Percentiles rank a stretch among this genome's conserved stretches.
phyloP scores from a whole-genome alignment of 2,797 vertebrate genomes.

The Todus mexicanus region DNA sequence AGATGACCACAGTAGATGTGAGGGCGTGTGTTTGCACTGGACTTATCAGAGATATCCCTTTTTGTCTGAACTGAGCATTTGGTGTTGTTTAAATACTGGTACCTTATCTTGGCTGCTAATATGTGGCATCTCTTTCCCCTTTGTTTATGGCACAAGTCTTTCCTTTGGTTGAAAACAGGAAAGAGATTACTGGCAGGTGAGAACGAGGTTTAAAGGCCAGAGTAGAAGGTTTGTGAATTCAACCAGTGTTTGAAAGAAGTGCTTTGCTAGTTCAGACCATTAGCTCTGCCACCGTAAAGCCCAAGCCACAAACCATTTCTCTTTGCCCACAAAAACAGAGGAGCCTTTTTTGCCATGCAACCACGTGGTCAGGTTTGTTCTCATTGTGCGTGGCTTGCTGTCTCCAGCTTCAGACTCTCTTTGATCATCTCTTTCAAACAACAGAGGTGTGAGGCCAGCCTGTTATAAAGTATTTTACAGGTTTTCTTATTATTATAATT shows the following conservation, averaged over 20 bases:
- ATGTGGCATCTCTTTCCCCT: not conserved
- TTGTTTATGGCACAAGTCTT: conserved; percentile 28
- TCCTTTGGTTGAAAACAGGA: conserved; percentile 14
- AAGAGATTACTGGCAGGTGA: not conserved
- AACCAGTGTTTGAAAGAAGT: not conserved
- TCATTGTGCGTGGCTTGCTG: not conserved
- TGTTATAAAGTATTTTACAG: not conserved
- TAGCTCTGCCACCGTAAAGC: not conserved
- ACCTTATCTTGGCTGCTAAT: conserved; percentile 36
- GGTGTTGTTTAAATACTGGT: conserved; percentile 9
- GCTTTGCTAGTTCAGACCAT: not conserved
- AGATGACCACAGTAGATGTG: conserved; percentile 9
- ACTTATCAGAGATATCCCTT: conserved; percentile 2
- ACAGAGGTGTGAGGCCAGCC: not conserved
- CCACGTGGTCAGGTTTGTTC: not conserved
- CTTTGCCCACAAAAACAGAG: not conserved
- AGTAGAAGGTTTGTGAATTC: not conserved
- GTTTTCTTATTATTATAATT: not conserved
- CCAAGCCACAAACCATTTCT: not conserved
- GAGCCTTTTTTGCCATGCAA: not conserved
- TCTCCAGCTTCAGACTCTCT: not conserved
- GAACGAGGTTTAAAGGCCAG: not conserved
- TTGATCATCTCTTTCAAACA: not conserved
- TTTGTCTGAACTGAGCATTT: conserved; percentile 31
- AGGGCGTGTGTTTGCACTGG: not conserved